A percentile compares a stretch with the other conserved stretches of the same genome.
These are phyloP conservation scores for Phalacrocorax aristotelis DNA, from an alignment of 2,113 vertebrate genomes.

Conservation along the genomic window DNA sequence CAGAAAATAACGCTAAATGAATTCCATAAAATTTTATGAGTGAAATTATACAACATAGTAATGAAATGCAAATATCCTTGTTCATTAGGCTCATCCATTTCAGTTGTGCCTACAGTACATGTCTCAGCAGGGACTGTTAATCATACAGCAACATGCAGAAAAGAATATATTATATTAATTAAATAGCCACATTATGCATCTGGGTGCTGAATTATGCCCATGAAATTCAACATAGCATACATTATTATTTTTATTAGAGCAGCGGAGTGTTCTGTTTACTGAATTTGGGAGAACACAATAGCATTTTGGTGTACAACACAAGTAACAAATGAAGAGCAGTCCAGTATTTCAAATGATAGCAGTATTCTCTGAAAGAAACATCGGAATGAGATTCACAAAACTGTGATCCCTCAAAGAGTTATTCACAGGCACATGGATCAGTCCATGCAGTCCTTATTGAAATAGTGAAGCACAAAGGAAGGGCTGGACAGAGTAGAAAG, in stretches of 20 bases:
- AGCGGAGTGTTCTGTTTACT: slow-evolving; percentile 25
- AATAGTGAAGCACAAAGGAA: background rate
- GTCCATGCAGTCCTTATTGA: background rate
- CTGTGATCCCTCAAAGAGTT: background rate
- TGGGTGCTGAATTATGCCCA: slow-evolving; percentile 59
- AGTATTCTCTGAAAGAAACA: background rate
- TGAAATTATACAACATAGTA: slow-evolving; percentile 65
- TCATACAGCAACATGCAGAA: slow-evolving; percentile 59
- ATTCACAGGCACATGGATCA: background rate
- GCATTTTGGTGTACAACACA: slow-evolving; percentile 32
- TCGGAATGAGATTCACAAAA: background rate
- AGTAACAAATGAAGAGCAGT: background rate
- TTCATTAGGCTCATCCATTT: slow-evolving; percentile 72
- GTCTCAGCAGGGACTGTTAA: slow-evolving; percentile 63
- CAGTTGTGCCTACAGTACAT: slow-evolving; percentile 61
- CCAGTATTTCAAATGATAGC: background rate
- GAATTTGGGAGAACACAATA: background rate
- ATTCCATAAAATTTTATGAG: slow-evolving; percentile 67
- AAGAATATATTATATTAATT: slow-evolving; percentile 67
- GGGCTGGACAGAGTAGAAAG: background rate
- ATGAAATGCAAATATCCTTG: slow-evolving; percentile 71
- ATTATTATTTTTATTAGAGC: slow-evolving; percentile 55
- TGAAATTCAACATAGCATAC: slow-evolving; percentile 35
- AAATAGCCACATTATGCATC: slow-evolving; percentile 51
- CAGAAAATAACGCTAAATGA: slow-evolving; percentile 63